A percentile compares a stretch with the other conserved stretches of the same genome.
Evolutionary conservation across 64 coral and sea anemone genomes (phyloP).

Genomic region (Astreopora myriophthalma): DNA sequence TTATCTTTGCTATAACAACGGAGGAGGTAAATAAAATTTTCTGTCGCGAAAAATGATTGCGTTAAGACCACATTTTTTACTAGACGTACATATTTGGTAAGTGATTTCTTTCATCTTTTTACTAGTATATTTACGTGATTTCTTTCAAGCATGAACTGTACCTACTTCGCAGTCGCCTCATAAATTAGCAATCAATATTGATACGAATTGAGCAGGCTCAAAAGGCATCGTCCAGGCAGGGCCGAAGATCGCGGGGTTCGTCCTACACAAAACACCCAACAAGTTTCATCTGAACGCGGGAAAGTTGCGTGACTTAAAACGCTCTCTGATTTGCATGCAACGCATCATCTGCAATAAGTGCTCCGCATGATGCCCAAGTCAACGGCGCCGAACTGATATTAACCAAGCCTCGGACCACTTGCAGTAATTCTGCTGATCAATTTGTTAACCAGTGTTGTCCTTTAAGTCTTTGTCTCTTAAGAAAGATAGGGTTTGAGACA

Average conservation of each 20-base stretch:
- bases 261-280: background rate
- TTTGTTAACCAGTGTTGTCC: background rate
- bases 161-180: background rate
- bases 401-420: background rate
- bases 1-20: constrained; percentile 75
- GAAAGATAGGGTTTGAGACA: background rate
- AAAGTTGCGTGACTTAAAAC: too few species aligned
- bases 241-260: background rate
- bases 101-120: background rate
- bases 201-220: background rate
- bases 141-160: background rate
- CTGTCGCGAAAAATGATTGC: background rate
- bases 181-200: background rate
- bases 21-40: constrained; percentile 62
- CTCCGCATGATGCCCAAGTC: too few species aligned
- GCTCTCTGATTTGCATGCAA: too few species aligned
- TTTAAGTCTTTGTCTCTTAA: background rate
- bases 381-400: too few species aligned
- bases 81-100: background rate
- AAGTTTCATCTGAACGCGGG: background rate
- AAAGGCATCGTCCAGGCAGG: background rate
- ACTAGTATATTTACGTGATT: too few species aligned
- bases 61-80: background rate
- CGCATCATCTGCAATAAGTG: too few species aligned
- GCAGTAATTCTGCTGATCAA: background rate